A percentile compares a stretch with the other conserved stretches of the same genome.
phyloP scores from a whole-genome alignment of 1,140 invertebrate genomes.

The Sycophila sp. region DNA sequence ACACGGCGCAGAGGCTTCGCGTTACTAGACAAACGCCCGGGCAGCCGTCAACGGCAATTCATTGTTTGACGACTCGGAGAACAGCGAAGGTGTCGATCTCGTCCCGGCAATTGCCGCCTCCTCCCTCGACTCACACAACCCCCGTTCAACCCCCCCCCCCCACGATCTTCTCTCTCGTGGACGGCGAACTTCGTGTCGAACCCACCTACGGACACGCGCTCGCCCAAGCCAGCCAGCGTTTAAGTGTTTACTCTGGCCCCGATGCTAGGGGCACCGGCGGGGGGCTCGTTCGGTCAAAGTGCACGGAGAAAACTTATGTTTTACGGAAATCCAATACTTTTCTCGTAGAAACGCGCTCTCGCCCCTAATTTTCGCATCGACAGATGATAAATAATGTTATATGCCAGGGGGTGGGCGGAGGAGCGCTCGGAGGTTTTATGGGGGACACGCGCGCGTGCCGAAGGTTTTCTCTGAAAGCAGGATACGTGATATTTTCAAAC shows the following conservation, averaged over 20 bases:
- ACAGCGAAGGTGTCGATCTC: constrained; percentile 29
- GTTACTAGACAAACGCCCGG: constrained; percentile 21
- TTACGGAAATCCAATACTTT: constrained; percentile 38
- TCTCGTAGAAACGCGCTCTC: not conserved
- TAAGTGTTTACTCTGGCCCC: constrained; percentile 29
- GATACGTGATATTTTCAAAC: constrained; percentile 22
- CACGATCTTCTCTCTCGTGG: too few relatives aligned
- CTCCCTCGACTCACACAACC: too few relatives aligned
- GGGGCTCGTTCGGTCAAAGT: too few relatives aligned
- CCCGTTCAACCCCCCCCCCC: not conserved
- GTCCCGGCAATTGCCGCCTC: constrained; percentile 23
- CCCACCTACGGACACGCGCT: not conserved
- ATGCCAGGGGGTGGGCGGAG: too few relatives aligned
- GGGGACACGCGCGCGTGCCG: not conserved
- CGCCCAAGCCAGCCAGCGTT: not conserved
- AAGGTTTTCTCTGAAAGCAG: not conserved
- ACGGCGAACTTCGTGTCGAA: not conserved
- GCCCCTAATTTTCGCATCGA: constrained; percentile 35
- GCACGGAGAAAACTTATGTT: constrained; percentile 31
- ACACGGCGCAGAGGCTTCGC: not conserved
- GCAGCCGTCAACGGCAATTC: not conserved
- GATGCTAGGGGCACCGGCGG: too few relatives aligned
- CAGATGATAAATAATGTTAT: constrained; percentile 28
- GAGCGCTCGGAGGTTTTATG: not conserved
- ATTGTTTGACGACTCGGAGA: constrained; percentile 23